Evolutionary conservation across 2,113 vertebrate genomes (phyloP), one percentile per base, ranked within the genome.

Genomic region (Istiophorus platypterus): DNA sequence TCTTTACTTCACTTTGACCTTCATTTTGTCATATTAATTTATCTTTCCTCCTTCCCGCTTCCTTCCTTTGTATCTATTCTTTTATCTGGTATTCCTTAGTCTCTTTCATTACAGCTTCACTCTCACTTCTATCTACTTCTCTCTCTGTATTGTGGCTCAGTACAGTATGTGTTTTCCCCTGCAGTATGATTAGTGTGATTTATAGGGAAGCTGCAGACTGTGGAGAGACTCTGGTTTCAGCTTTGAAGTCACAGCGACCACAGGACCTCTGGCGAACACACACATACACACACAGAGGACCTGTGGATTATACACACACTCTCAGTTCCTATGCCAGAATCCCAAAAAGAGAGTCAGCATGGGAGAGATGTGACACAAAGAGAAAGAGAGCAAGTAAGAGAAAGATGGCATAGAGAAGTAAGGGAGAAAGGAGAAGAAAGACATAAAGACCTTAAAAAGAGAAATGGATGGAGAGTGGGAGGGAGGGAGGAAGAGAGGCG

Each of bases 191-290:
- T 96, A 96, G 85, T 95, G 95, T 96, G 95, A 96, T 95, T 96
- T 95, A 95, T 92, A 95, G 90, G 27, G 0, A 93, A 93, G 91
- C 94, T 91, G 84, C 91, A 95, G 88, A 93, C 95, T 93, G 87
- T 87, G 94, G 85, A 94, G 91, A 93, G 94, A 94, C 91, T 95
- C 93, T 88, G 89, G 90, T 95, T 97, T 91, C 87, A 88, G 88
- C 95, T 97, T 97, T 96, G 96, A 97, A 96, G 94, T 95, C 79
- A 59, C 76, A 88, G 85, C 81, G 79, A 94, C 93, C 92, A 92
- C 89, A 92, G 90, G 93, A 89, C 93, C 88, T 80, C 86, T 94
- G 94, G 93, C 94, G 89, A 91, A 91, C 84, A 91, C 86, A 90
- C 84, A 82, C 88, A 95, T 92, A 64, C 91, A 93, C 88, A 88